Conservation (phyloP, 92 coral and sea anemone species). For the Umimayanthus chanpuru region DNA sequence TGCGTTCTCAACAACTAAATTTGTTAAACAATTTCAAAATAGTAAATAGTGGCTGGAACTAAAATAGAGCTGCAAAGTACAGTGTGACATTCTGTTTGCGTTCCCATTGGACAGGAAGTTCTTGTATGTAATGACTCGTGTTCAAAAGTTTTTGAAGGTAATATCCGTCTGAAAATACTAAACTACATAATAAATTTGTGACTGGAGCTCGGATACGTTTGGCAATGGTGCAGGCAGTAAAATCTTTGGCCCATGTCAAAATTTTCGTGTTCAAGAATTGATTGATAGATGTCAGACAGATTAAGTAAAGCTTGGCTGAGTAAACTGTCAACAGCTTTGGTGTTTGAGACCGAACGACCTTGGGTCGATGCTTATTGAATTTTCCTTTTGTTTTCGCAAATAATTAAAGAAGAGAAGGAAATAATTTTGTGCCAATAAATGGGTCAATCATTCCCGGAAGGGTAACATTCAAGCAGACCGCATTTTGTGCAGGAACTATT, state of each 20-base stretch:
- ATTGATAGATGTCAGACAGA: conserved; percentile 61
- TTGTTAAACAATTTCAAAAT: conserved; percentile 11
- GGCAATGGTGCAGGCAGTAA: background rate
- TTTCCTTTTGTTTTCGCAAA: conserved; percentile 26
- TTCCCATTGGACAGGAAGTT: background rate
- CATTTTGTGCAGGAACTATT: background rate
- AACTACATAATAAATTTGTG: background rate
- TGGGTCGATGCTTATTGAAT: conserved; percentile 21
- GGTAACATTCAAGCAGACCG: background rate
- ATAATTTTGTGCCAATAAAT: conserved; percentile 2
- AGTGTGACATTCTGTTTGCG: background rate
- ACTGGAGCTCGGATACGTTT: background rate
- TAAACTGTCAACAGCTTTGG: background rate
- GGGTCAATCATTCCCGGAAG: conserved; percentile 18
- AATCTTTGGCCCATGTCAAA: conserved; percentile 29
- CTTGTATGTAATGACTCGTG: background rate
- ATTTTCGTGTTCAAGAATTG: conserved; percentile 69
- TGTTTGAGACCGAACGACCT: conserved; percentile 7
- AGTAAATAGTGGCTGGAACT: conserved; percentile 11
- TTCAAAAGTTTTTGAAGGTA: background rate
- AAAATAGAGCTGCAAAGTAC: background rate
- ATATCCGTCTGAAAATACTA: background rate
- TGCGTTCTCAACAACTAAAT: background rate
- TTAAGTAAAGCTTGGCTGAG: background rate
- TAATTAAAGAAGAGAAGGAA: conserved; percentile 20